These are phyloP conservation scores for Phengaris arion DNA, from an alignment of 2,888 invertebrate species.

Conservation along the genomic window DNA sequence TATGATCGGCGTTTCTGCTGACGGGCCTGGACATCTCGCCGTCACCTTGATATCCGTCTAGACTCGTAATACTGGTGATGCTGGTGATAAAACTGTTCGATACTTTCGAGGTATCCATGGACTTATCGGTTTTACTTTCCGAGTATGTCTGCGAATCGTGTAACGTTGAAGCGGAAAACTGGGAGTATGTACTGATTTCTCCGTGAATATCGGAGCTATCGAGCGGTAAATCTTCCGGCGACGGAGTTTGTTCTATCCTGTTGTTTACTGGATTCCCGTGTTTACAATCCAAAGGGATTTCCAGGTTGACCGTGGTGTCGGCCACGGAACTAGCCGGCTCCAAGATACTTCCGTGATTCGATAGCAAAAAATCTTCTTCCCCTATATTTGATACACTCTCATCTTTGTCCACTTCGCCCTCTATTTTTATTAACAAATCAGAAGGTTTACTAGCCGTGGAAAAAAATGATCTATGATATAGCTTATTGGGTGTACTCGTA, in stretches of 20 bases:
- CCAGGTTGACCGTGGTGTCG: constrained; percentile 77
- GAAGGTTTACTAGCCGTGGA: constrained; percentile 32
- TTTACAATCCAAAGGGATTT: constrained; percentile 74
- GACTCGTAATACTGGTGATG: constrained; percentile 93
- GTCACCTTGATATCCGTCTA: constrained; percentile 96
- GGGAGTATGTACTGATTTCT: constrained; percentile 78
- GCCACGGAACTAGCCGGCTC: constrained; percentile 78
- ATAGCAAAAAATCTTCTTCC: constrained; percentile 82
- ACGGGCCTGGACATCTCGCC: constrained; percentile 93
- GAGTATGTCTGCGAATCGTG: constrained; percentile 79
- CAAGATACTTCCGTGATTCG: constrained; percentile 79
- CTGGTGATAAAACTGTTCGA: constrained; percentile 90
- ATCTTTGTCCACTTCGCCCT: constrained; percentile 45
- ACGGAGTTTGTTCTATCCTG: constrained; percentile 88
- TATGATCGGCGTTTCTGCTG: constrained; percentile 89
- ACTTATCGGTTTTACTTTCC: constrained; percentile 81
- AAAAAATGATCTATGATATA: constrained; percentile 37
- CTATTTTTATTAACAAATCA: constrained; percentile 37
- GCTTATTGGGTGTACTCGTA: constrained; percentile 37
- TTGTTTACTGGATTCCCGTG: constrained; percentile 62
- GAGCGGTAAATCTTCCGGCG: constrained; percentile 90
- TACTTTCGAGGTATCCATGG: constrained; percentile 81
- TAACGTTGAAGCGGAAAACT: constrained; percentile 70
- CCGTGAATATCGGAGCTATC: constrained; percentile 85
- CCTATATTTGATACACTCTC: constrained; percentile 58